phyloP scores from a whole-genome alignment of 64 coral and sea anemone species.

The Exaiptasia diaphana region DNA sequence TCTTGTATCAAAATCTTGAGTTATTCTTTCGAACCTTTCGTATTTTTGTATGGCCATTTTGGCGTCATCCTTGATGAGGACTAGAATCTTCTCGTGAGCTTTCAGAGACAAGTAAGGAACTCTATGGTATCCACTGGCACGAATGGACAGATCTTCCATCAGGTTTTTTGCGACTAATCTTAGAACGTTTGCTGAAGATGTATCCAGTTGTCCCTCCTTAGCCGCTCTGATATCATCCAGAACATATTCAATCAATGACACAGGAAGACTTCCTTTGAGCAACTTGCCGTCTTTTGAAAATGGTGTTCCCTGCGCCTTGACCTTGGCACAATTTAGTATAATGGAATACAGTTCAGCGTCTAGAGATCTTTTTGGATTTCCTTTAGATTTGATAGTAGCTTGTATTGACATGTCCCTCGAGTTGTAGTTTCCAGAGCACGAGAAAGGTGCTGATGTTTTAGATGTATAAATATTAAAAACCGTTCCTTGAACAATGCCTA shows the following conservation, averaged over 20 bases:
- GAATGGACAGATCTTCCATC: conserved; percentile 11
- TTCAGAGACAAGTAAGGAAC: conserved; percentile 58
- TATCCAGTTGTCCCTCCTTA: not conserved
- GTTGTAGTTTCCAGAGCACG: conserved; percentile 56
- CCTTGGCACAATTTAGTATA: conserved; percentile 38
- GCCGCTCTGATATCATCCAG: conserved; percentile 25
- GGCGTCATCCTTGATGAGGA: conserved; percentile 58
- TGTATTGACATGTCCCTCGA: conserved; percentile 6
- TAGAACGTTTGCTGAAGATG: not conserved
- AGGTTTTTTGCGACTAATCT: conserved; percentile 11
- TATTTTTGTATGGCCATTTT: conserved; percentile 61
- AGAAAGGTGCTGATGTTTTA: conserved; percentile 31
- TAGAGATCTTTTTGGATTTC: not conserved
- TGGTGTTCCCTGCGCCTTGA: conserved; percentile 13
- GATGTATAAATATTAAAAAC: conserved; percentile 47
- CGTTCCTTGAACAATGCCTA: conserved; percentile 8
- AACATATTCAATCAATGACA: conserved; percentile 24
- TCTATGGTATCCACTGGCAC: conserved; percentile 11
- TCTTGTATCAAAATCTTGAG: conserved; percentile 6
- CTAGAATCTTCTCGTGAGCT: conserved; percentile 55
- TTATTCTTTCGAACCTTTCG: conserved; percentile 35
- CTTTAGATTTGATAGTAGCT: conserved; percentile 35
- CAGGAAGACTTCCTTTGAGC: conserved; percentile 41
- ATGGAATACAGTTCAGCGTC: conserved; percentile 30
- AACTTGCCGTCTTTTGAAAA: conserved; percentile 17